Evolutionary conservation across 2,888 invertebrate genomes (phyloP), one percentile per base, ranked within the genome.

Genomic region (Agonopterix subpropinquella): DNA sequence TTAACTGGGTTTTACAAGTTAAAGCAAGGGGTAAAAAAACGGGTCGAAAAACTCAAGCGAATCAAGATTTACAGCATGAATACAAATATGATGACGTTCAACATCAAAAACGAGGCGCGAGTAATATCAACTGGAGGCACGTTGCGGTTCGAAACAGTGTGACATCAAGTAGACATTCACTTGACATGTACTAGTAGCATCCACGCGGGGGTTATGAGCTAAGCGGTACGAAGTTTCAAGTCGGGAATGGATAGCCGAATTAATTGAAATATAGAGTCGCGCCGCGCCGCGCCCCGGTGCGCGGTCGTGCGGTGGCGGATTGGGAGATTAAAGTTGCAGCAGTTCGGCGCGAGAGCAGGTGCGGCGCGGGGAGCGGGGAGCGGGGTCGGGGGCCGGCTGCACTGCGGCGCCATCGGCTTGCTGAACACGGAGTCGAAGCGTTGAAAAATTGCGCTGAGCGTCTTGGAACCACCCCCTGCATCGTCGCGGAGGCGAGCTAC

Each of bases 261-360:
- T 86, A 86, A 86, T 86, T 84, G 86, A 86, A 85, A 86, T 85
- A 87, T 83, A 80, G 77, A 76, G 77, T 77, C 78, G 80, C 76
- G 74, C 5, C n/a, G 80, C 76, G 74, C 5, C n/a, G 39, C 7
- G 39, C 11, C n/a, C 70, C 77, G 67, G 70, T 77, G 77, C 68
- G 80, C 79, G 76, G 73, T 74, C 77, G 78, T 78, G 80, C 78
- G 79, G 74, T 65, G 77, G 72, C 75, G 74, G 73, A 80, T 80
- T 74, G 78, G 74, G 71, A 80, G 83, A 85, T 86, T 84, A 84
- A 83, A 85, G 77, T 85, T 86, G 78, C 78, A 85, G 75, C 72
- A 75, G 74, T 64, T 65, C 71, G 70, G 73, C 73, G 71, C 70
- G 73, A 59, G 77, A 80, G 77, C 77, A 80, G 62, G 70, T 67